Base-by-base conservation (phyloP, 2,888 invertebrate genomes). In the Scaptomyza tumidula region DNA sequence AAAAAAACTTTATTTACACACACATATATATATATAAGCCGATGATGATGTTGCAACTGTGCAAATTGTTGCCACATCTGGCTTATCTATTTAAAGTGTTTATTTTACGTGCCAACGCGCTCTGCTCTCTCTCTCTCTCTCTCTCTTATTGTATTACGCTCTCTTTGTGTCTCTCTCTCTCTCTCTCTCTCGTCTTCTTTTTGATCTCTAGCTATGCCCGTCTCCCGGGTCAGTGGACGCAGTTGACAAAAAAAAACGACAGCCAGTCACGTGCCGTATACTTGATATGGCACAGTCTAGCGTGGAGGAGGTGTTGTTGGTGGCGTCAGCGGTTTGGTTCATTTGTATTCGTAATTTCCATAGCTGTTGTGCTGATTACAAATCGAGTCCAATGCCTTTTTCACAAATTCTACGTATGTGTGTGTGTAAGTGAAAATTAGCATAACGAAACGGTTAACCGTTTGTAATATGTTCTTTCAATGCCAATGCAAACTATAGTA, bases 211-310 rank as follows among this genome's bases (percentile, higher is more conserved):
- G 35, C 11, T 14, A 16, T 2, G 4, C 16, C 45, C 11, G 33
- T 35, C 16, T 24, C 0, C 7, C 14, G 60, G 73, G 75, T 71
- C 75, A 63, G 44, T 70, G 73, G 16, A 64, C 74, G 62, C 49
- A 19, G 39, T 24, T 49, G 31, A 27, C 45, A 46, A 45, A 19
- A 39, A 46, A 41, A 49, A 7, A 41, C 2, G 3, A n/a, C 27
- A 33, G 39, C 9, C 65, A 14, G 55, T 75, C 74, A 74, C 74
- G 76, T 74, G 74, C 50, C 64, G 55, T 43, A 67, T 58, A 73
- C 67, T 67, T 56, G 44, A 73, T 62, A 44, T 59, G 54, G 4
- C 31, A 6, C 10, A 14, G 11, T 24, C 3, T n/a, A 13, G 41
- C 9, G 13, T 2, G 7, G 7, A 29, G 14, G 6, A 9, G 24